Evolutionary conservation across 2,888 invertebrate species (phyloP), one percentile per base, ranked within the genome.

Genomic region (Dorcus parallelipipedus): DNA sequence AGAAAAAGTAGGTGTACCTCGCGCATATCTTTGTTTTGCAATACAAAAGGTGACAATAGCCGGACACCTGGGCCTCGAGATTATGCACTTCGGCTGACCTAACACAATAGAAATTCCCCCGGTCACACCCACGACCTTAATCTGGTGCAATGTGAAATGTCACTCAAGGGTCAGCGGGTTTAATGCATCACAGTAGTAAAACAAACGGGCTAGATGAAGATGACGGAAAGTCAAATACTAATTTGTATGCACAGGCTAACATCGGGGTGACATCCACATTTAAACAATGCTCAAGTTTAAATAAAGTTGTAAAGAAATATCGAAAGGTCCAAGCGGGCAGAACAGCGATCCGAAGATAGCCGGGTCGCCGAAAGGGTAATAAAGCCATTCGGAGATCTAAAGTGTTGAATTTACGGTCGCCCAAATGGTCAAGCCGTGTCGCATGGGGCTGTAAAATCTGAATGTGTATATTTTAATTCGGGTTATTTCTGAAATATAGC

Each of bases 381-480:
- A 69, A 68, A 69, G 67, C 66, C 69, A 68, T 69, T 58, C 63
- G 56, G 50, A 43, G 64, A 62, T 63, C 67, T 68, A 67, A 69
- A 68, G 62, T 65, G 64, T 65, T 62, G 64, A 69, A 67, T 69
- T 68, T 67, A 67, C 61, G 56, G 64, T 50, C 63, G 43, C 62
- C 66, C 63, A 67, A 69, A 68, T 67, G 68, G 66, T 65, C 62
- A 58, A 67, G 64, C 64, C 68, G 63, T 68, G 68, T 67, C 61
- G 58, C 56, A 64, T 64, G 61, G 56, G 56, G 62, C 62, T 59
- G 59, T 64, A 59, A 64, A 62, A 59, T 63, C 26, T 33, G 7
- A 33, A 33, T 33, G 26, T 33, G 26, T 42, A 42, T 17, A 17
- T 42, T 42, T 42, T 42, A 42, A 17, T 42, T 14, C 10, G 42